Percentiles rank a stretch among this genome's conserved stretches.
phyloP scores from a whole-genome alignment of 2,797 vertebrate species.

The Catharus ustulatus region DNA sequence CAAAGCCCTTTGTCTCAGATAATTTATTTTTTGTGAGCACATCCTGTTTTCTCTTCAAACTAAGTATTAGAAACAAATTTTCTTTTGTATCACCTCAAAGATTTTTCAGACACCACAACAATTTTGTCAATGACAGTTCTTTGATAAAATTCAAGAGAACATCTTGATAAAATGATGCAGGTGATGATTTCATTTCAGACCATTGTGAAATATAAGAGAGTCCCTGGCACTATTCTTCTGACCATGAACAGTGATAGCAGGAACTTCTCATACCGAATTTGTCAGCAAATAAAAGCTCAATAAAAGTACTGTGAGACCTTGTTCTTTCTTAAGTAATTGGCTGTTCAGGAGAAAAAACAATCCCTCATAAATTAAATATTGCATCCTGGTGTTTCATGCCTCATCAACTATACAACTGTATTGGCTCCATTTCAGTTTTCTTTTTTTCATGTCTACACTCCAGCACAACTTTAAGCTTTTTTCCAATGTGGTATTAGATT shows the following conservation, averaged over 20 bases:
- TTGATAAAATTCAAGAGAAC: background rate
- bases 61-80: background rate
- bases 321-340: background rate
- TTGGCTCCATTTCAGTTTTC: background rate
- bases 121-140: background rate
- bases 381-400: background rate
- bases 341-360: background rate
- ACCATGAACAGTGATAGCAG: background rate
- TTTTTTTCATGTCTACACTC: background rate
- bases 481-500: background rate
- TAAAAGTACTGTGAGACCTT: background rate
- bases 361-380: background rate
- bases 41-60: background rate
- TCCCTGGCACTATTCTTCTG: background rate
- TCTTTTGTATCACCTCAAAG: background rate
- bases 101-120: background rate
- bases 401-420: background rate
- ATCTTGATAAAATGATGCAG: background rate
- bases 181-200: background rate
- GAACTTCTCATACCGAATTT: background rate
- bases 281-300: background rate
- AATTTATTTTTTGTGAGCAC: background rate
- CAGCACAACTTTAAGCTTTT: background rate
- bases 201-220: background rate
- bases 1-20: background rate